These are phyloP conservation scores for Bubo blakistoni DNA, from an alignment of 2,113 vertebrate species.

Conservation along the genomic window DNA sequence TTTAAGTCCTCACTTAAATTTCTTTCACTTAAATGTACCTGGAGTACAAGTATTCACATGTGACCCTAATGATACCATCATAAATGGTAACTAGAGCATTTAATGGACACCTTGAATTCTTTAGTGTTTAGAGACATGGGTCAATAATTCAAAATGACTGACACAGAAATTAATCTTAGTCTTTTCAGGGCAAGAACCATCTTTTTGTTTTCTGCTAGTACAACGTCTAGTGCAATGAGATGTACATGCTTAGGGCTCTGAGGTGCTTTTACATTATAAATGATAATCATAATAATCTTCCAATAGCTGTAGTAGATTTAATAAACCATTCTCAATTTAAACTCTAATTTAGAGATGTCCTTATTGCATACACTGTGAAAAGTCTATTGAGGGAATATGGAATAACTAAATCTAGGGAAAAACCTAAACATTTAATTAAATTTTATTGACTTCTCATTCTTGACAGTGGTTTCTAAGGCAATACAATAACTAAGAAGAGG, in stretches of 20 bases:
- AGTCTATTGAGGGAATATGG: neutral
- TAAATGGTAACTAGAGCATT: neutral
- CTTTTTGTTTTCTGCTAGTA: neutral
- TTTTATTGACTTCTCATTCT: neutral
- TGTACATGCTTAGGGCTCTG: neutral
- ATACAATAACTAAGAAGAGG: neutral
- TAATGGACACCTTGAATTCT: neutral
- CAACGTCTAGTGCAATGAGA: neutral
- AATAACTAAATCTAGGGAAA: neutral
- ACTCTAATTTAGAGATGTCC: neutral
- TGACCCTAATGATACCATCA: neutral
- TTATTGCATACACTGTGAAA: neutral
- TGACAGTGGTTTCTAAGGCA: neutral
- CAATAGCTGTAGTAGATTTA: neutral
- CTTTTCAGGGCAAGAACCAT: neutral
- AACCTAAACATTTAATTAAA: neutral
- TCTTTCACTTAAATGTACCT: neutral
- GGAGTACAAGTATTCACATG: neutral
- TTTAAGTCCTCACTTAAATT: neutral
- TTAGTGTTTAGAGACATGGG: neutral
- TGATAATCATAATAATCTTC: neutral
- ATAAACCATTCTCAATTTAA: conserved; percentile 4
- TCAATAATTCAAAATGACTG: neutral
- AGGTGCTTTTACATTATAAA: conserved; percentile 10
- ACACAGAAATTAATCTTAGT: neutral